Evolutionary conservation across 2,888 invertebrate genomes (phyloP).

Genomic region (Lepidonotus clava): DNA sequence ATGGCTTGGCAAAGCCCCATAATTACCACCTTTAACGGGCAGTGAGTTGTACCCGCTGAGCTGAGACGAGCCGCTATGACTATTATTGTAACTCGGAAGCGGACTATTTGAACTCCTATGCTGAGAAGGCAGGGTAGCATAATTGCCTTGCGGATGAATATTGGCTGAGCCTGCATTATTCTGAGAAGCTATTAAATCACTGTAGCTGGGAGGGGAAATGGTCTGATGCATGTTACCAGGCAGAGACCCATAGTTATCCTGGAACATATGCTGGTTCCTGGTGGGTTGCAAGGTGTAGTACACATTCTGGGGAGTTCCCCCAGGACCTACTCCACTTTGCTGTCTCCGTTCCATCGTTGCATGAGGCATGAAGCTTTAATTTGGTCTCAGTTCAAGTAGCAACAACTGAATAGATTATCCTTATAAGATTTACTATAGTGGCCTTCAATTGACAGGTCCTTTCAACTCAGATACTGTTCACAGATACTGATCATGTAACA

Average conservation of each 20-base stretch:
- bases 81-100: constrained; percentile 5
- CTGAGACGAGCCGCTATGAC: too few species aligned
- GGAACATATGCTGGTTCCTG: neutral
- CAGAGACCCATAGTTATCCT: constrained; percentile 26
- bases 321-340: neutral
- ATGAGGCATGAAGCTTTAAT: constrained; percentile 36
- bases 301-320: neutral
- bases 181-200: neutral
- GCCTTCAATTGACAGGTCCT: too few species aligned
- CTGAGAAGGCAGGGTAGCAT: constrained; percentile 1
- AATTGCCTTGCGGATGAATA: neutral
- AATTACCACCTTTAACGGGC: neutral
- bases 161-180: neutral
- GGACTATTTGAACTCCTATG: too few species aligned
- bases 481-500: too few species aligned
- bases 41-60: neutral
- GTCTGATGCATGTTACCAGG: neutral
- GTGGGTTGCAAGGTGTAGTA: constrained; percentile 14
- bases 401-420: neutral
- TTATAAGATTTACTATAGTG: too few species aligned
- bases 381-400: neutral
- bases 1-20: constrained; percentile 3
- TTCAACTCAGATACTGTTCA: too few species aligned
- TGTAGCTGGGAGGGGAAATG: neutral
- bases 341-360: constrained; percentile 9